Conservation (phyloP, 2,888 invertebrate genomes). For the Bruchidius siliquastri region DNA sequence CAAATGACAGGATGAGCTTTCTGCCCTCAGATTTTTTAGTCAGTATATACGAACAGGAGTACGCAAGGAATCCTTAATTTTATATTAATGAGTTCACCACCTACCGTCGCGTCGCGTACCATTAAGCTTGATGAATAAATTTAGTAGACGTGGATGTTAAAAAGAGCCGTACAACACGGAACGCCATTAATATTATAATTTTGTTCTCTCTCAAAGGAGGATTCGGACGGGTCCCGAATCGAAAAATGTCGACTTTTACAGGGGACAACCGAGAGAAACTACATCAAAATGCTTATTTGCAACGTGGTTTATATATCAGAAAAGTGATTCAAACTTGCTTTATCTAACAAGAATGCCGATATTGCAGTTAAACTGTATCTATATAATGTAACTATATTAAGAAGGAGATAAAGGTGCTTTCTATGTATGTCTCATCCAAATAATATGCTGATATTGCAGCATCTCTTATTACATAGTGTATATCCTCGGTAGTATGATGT, state of each 20-base stretch:
- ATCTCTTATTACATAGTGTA: neutral
- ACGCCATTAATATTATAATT: constrained; percentile 7
- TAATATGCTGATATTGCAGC: too few species aligned
- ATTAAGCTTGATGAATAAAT: constrained; percentile 7
- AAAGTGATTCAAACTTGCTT: too few species aligned
- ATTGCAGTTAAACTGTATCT: too few species aligned
- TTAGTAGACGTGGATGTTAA: constrained; percentile 2
- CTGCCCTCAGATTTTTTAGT: neutral
- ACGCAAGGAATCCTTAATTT: constrained; percentile 6
- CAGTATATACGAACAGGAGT: neutral
- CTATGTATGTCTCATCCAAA: too few species aligned
- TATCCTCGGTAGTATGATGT: neutral
- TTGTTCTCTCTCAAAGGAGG: neutral
- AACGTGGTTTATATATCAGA: too few species aligned
- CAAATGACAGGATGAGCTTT: too few species aligned
- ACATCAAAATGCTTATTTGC: too few species aligned
- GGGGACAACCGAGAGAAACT: neutral
- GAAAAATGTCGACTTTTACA: neutral
- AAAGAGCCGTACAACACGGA: constrained; percentile 5
- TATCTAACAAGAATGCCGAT: too few species aligned
- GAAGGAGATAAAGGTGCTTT: too few species aligned
- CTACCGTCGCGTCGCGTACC: constrained; percentile 5
- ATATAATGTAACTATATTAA: too few species aligned
- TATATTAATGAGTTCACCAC: constrained; percentile 6
- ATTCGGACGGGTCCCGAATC: neutral